phyloP scores from a whole-genome alignment of 2,113 vertebrate species.

The Rhineura floridana region DNA sequence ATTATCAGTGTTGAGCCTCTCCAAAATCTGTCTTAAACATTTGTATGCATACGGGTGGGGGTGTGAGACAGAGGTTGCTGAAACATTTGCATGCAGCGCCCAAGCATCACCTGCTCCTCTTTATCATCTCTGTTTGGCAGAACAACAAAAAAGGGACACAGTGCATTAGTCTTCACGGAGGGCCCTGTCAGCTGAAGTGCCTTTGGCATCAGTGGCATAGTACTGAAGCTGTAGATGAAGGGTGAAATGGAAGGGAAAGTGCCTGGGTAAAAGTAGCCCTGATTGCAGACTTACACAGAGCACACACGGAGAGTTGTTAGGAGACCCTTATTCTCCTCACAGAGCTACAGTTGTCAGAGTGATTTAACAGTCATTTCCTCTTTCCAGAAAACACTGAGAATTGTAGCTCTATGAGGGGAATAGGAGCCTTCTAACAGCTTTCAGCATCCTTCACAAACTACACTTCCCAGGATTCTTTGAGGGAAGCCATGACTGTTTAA shows the following conservation, averaged over 20 bases:
- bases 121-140: background rate
- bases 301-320: too few species aligned
- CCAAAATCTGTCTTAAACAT: background rate
- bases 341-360: too few species aligned
- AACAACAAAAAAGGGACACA: slow-evolving; percentile 42
- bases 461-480: too few species aligned
- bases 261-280: background rate
- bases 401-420: too few species aligned
- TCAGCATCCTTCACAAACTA: too few species aligned
- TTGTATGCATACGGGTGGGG: background rate
- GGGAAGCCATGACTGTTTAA: too few species aligned
- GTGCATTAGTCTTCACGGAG: slow-evolving; percentile 26
- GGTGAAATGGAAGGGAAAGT: background rate
- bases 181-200: slow-evolving; percentile 40
- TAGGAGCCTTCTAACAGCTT: too few species aligned
- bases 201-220: slow-evolving; percentile 41
- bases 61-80: background rate
- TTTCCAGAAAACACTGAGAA: too few species aligned
- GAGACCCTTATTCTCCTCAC: too few species aligned
- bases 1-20: background rate
- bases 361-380: too few species aligned
- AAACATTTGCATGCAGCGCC: slow-evolving; percentile 16
- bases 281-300: slow-evolving; percentile 41
- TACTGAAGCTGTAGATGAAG: slow-evolving; percentile 35
- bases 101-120: slow-evolving; percentile 2